phyloP scores from a whole-genome alignment of 2,113 vertebrate genomes.

The Ophthalmolycus amberensis region DNA sequence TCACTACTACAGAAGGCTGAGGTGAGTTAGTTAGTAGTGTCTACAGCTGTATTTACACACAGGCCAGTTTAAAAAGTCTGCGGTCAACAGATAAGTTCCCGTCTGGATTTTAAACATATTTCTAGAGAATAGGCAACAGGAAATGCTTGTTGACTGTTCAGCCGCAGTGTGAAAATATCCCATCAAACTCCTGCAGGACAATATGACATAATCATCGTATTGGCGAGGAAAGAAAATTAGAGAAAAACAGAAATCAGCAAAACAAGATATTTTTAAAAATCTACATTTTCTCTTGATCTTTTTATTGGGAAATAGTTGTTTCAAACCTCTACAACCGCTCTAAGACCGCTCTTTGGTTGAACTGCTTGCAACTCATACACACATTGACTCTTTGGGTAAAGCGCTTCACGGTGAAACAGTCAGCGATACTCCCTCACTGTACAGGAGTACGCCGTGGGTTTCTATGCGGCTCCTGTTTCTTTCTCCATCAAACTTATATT shows the following conservation, averaged over 20 bases:
- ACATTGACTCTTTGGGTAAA: neutral
- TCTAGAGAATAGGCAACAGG: neutral
- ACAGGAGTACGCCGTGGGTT: neutral
- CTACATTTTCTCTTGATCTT: neutral
- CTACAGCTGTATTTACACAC: neutral
- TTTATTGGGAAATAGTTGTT: neutral
- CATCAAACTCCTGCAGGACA: neutral
- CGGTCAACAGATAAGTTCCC: neutral
- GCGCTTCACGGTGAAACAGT: neutral
- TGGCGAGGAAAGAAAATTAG: neutral
- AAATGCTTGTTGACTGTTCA: neutral
- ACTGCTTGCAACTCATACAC: neutral
- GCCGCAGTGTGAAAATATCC: neutral
- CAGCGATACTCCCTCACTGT: neutral
- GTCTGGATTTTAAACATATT: neutral
- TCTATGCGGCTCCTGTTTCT: neutral
- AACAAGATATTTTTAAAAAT: neutral
- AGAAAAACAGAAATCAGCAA: neutral
- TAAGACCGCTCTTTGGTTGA: neutral
- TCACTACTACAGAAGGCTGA: no score
- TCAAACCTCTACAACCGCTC: no score
- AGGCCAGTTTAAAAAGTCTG: neutral
- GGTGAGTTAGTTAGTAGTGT: no score
- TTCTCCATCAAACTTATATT: neutral
- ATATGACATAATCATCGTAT: neutral